These are phyloP conservation scores for Gobius niger DNA, from an alignment of 2,113 vertebrate genomes.

Conservation along the genomic window DNA sequence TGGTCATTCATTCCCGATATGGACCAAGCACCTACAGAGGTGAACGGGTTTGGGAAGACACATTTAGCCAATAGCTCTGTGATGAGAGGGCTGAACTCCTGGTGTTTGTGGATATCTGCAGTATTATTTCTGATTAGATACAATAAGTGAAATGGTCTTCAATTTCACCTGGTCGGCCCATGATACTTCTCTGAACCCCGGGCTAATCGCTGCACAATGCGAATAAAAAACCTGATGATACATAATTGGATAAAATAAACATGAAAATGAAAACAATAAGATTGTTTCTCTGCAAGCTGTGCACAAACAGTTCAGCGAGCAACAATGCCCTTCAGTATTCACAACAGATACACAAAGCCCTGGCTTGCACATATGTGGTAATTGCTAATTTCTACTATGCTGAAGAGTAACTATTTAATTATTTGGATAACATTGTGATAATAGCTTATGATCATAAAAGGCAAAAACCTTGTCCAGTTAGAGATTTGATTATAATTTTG, in stretches of 20 bases:
- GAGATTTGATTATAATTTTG: background rate
- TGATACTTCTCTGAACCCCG: conserved; percentile 2
- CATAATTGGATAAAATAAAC: background rate
- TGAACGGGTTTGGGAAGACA: background rate
- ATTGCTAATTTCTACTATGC: background rate
- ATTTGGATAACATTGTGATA: background rate
- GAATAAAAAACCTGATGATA: background rate
- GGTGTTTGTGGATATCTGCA: conserved; percentile 10
- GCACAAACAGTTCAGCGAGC: background rate
- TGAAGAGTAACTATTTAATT: background rate
- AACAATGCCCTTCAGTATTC: background rate
- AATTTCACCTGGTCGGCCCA: background rate
- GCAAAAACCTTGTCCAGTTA: background rate
- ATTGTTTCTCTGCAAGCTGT: background rate
- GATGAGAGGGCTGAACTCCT: background rate
- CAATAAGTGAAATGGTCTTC: conserved; percentile 18
- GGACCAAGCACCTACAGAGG: background rate
- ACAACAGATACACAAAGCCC: background rate
- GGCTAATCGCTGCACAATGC: background rate
- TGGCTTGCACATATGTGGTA: no score
- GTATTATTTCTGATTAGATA: conserved; percentile 9
- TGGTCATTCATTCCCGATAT: no score
- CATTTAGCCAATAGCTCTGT: background rate
- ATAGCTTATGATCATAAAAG: background rate
- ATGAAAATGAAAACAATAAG: background rate